Evolutionary conservation across 2,888 invertebrate species (phyloP).

Genomic region (Crocallis elinguaria): DNA sequence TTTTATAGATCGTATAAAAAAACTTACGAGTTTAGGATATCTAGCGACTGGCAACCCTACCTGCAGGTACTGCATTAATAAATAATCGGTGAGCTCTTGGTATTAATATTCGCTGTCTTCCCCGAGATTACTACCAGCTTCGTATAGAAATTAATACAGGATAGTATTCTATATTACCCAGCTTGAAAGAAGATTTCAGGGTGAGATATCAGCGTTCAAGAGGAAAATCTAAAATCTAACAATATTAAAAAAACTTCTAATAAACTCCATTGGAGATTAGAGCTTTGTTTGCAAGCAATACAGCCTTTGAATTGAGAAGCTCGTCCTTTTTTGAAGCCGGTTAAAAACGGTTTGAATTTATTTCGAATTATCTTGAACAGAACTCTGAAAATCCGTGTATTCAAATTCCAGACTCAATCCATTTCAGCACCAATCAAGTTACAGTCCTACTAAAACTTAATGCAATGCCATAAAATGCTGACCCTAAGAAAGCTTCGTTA

Average conservation of each 20-base stretch:
- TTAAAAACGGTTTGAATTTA: no score
- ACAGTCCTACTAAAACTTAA: slow-evolving; percentile 21
- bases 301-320: no score
- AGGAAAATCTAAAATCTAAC: background rate
- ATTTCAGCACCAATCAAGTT: slow-evolving; percentile 18
- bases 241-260: no score
- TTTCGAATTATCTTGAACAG: no score
- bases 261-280: no score
- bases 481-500: slow-evolving; percentile 20
- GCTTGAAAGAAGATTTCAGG: background rate
- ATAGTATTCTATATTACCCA: background rate
- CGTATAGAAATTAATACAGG: slow-evolving; percentile 12
- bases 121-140: slow-evolving; percentile 9
- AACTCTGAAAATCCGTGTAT: no score
- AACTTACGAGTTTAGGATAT: background rate
- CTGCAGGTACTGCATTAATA: slow-evolving; percentile 23
- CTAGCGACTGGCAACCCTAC: slow-evolving; percentile 3
- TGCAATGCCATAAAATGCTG: slow-evolving; percentile 22
- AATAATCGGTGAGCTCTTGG: slow-evolving; percentile 14
- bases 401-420: background rate
- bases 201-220: background rate
- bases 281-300: no score
- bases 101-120: slow-evolving; percentile 26
- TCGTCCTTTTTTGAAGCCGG: no score
- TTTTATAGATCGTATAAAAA: background rate